Base-by-base conservation (phyloP, 2,797 vertebrate species). In the Rhadinocentrus ornatus region DNA sequence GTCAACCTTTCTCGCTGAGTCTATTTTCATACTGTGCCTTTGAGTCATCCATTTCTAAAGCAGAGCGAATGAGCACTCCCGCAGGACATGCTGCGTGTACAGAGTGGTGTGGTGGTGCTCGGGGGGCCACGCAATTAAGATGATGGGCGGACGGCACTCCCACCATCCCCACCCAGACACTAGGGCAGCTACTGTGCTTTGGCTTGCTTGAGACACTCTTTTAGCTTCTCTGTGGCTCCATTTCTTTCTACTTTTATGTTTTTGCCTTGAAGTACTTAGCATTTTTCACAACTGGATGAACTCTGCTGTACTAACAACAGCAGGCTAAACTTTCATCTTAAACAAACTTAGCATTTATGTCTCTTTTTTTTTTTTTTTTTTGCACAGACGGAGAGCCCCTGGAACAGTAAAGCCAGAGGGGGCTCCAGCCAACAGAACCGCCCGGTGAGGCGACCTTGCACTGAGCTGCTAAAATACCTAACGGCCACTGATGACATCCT, bases 401-500 rank as follows among this genome's bases (percentile, higher is more conserved):
- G 97, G 97, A 97, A 95, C 92, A 94, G 94, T 94, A 98, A 97
- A 95, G 92, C 96, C 1, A 97, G 96, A 94, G 96, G 94, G 92
- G 92, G 96, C 93, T 96, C 96, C 93, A 93, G 96, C 92, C 96
- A 96, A 93, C 96, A 96, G 89, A 97, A 95, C 91, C 96, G 97
- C 92, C 94, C 96, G 86, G 94, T 97, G 93, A 97, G 97, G 92
- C 97, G 96, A 86, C 97, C 97, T 72, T 99, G 98, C 95, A 97
- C 97, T 4, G 98, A 99, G 95, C 96, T 99, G 91, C 97, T 99
- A 86, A 99, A 99, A 89, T 99, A 99, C 95, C 96, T 99, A 93
- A 99, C 97, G 82, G 96, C 97, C 22, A 97, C 95, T 37, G 96
- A 98, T 94, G 96, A 97, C 94, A 95, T 95, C 93, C 95, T 97